A percentile compares a stretch with the other conserved stretches of the same genome.
These are phyloP conservation scores for Megalops cyprinoides DNA, from an alignment of 2,797 vertebrate genomes.

Conservation along the genomic window DNA sequence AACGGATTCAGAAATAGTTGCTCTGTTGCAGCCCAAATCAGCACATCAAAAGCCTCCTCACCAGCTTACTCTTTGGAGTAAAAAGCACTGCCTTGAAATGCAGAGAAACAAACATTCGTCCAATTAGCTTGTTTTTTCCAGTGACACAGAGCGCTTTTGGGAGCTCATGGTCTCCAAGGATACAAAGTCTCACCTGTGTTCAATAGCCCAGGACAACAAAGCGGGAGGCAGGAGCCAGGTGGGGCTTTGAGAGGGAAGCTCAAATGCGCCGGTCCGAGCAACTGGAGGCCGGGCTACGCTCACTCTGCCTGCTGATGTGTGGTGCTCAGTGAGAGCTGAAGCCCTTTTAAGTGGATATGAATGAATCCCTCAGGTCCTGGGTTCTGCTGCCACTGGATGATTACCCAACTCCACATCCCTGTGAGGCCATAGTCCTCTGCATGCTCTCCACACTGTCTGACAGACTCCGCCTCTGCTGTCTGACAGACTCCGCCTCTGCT, in stretches of 20 bases:
- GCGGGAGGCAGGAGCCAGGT: conserved; percentile 48
- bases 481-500: too few species aligned
- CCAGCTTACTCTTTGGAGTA: not conserved
- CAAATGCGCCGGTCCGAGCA: conserved; percentile 42
- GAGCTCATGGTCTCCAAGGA: conserved; percentile 33
- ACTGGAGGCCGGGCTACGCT: conserved; percentile 19
- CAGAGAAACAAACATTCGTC: not conserved
- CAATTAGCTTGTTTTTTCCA: conserved; percentile 33
- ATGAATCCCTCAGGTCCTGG: conserved; percentile 71
- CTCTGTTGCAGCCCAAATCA: conserved; percentile 35
- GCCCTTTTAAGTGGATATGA: conserved; percentile 70
- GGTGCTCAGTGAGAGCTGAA: conserved; percentile 62
- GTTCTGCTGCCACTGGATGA: conserved; percentile 67
- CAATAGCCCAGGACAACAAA: conserved; percentile 62
- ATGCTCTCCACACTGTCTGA: conserved; percentile 40
- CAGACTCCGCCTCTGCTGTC: conserved; percentile 17
- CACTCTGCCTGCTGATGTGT: too few species aligned
- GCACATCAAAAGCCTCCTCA: conserved; percentile 33
- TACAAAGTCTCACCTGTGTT: conserved; percentile 60
- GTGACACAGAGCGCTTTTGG: conserved; percentile 30
- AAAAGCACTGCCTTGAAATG: not conserved
- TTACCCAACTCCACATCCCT: conserved; percentile 60
- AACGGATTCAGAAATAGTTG: conserved; percentile 13
- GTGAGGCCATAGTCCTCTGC: not conserved
- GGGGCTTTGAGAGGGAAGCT: conserved; percentile 50